These are phyloP conservation scores for Willisornis vidua DNA, from an alignment of 2,113 vertebrate genomes.

Conservation along the genomic window DNA sequence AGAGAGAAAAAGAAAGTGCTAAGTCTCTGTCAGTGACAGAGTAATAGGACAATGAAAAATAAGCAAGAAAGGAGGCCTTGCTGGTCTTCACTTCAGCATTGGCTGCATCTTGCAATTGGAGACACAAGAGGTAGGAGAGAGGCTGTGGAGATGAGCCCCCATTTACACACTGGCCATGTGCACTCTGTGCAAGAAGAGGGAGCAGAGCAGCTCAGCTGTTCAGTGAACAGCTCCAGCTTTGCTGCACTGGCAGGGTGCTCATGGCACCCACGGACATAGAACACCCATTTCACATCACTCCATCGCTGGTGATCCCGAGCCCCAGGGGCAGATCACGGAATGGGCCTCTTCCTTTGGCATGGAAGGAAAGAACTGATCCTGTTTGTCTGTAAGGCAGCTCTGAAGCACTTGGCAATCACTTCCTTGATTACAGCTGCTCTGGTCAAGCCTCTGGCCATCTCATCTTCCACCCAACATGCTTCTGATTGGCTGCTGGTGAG, in stretches of 20 bases:
- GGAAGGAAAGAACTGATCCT: background rate
- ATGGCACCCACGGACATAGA: background rate
- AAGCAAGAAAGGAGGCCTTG: background rate
- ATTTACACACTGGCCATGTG: background rate
- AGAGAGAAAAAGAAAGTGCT: background rate
- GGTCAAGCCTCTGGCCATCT: background rate
- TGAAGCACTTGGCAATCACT: background rate
- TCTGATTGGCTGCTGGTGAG: background rate
- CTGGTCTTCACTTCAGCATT: background rate
- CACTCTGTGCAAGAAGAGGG: background rate
- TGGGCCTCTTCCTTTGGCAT: background rate
- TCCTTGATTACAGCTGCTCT: background rate
- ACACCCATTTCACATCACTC: background rate
- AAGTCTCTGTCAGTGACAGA: background rate
- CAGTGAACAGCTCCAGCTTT: background rate
- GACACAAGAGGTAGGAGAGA: background rate
- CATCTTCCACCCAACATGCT: background rate
- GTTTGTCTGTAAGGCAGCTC: background rate
- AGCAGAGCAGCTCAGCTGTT: fast-evolving
- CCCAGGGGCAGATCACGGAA: background rate
- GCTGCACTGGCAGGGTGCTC: background rate
- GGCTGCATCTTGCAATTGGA: background rate
- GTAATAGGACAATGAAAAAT: background rate
- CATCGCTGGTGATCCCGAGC: background rate
- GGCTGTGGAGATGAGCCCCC: background rate